Evolutionary conservation across 2,113 vertebrate species (phyloP).

Genomic region (Uria aalge): DNA sequence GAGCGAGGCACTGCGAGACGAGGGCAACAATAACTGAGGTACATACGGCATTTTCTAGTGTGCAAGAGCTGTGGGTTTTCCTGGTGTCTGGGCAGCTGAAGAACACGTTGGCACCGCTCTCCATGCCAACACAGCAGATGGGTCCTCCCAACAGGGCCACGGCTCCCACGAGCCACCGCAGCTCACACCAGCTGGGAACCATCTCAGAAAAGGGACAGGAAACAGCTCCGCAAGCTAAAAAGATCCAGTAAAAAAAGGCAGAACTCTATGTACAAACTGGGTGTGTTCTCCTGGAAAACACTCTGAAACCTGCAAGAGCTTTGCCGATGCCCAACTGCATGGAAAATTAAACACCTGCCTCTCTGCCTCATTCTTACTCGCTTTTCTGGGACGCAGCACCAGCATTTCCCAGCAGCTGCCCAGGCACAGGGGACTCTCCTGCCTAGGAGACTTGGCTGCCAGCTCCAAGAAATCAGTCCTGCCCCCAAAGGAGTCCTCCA

Average conservation of each 20-base stretch:
- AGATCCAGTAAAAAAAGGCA: not conserved
- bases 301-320: fast-evolving
- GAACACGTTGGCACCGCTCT: not conserved
- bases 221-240: not conserved
- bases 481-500: not conserved
- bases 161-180: not conserved
- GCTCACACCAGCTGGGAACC: not conserved
- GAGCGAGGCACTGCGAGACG: not conserved
- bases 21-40: not conserved
- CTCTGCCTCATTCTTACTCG: not conserved
- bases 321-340: not conserved
- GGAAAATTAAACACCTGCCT: not conserved
- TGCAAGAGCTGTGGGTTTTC: not conserved
- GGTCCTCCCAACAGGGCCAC: not conserved
- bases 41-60: not conserved
- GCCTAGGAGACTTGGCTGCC: not conserved
- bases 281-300: not conserved
- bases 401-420: not conserved
- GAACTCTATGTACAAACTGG: not conserved
- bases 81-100: not conserved
- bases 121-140: not conserved
- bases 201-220: not conserved
- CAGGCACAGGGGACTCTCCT: not conserved
- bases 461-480: not conserved
- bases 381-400: not conserved